Evolutionary conservation across 1,140 invertebrate genomes (phyloP).

Genomic region (Drosophila yakuba): DNA sequence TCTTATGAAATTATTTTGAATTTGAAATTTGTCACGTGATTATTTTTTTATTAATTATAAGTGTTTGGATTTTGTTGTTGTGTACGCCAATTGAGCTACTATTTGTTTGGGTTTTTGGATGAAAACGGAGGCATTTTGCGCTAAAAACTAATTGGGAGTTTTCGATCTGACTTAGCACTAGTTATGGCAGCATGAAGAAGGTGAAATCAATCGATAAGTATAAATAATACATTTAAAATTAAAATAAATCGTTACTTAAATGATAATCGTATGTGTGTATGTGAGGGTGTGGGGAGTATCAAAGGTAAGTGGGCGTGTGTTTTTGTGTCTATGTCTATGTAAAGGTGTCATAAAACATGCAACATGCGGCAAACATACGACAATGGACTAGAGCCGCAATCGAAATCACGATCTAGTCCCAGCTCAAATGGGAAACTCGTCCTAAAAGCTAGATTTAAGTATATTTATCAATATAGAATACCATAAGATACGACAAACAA

Average conservation of each 20-base stretch:
- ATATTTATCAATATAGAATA: slow-evolving; percentile 55
- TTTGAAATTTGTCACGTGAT: slow-evolving; percentile 35
- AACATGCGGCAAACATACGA: slow-evolving; percentile 68
- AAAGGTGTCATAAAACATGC: slow-evolving; percentile 68
- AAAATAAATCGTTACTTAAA: slow-evolving; percentile 44
- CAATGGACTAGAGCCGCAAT: slow-evolving; percentile 44
- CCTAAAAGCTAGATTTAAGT: slow-evolving; percentile 57
- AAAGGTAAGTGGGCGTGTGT: slow-evolving; percentile 25
- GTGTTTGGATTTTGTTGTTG: slow-evolving; percentile 6
- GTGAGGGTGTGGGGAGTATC: slow-evolving; percentile 27
- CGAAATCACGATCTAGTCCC: slow-evolving; percentile 42
- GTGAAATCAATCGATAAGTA: slow-evolving; percentile 34
- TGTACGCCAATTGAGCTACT: slow-evolving; percentile 53
- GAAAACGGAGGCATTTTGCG: slow-evolving; percentile 68
- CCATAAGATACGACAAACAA: slow-evolving; percentile 69
- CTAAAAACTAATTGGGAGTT: slow-evolving; percentile 35
- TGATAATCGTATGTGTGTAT: slow-evolving; percentile 35
- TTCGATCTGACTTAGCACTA: slow-evolving; percentile 48
- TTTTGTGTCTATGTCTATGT: slow-evolving; percentile 34
- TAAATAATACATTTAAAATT: slow-evolving; percentile 42
- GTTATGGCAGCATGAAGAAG: slow-evolving; percentile 32
- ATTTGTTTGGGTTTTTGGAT: slow-evolving; percentile 16
- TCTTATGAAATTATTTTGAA: slow-evolving; percentile 19
- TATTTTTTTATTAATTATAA: slow-evolving; percentile 12
- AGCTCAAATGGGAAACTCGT: slow-evolving; percentile 27